Evolutionary conservation across 2,797 vertebrate genomes (phyloP).

Genomic region (Borostomias antarcticus): DNA sequence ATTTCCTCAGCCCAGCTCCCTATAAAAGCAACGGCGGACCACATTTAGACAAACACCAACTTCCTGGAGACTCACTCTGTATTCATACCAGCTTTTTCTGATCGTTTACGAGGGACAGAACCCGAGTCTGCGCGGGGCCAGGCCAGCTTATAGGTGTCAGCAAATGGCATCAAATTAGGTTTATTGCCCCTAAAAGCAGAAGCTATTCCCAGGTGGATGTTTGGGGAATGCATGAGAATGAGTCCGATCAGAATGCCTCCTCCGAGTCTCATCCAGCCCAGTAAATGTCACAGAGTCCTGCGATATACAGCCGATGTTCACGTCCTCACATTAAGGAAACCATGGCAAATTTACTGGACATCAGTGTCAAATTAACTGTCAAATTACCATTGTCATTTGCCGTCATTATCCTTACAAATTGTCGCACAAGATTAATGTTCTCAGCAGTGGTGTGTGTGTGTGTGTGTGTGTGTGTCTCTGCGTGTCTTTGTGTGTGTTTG

Average conservation of each 20-base stretch:
- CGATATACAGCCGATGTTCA: slow-evolving; percentile 68
- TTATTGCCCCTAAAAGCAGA: slow-evolving; percentile 75
- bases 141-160: slow-evolving; percentile 59
- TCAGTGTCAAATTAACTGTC: slow-evolving; percentile 69
- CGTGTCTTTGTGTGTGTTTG: neutral
- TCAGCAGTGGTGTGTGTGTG: too few relatives aligned
- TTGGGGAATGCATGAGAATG: slow-evolving; percentile 70
- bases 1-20: slow-evolving; percentile 8
- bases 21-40: too few relatives aligned
- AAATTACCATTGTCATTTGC: slow-evolving; percentile 75
- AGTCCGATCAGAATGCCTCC: slow-evolving; percentile 76
- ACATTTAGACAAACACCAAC: slow-evolving; percentile 51
- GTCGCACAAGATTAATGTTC: slow-evolving; percentile 61
- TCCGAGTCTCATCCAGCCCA: slow-evolving; percentile 74
- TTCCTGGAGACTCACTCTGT: slow-evolving; percentile 44
- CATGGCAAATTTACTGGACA: slow-evolving; percentile 72
- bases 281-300: slow-evolving; percentile 76
- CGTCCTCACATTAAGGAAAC: slow-evolving; percentile 68
- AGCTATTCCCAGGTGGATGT: slow-evolving; percentile 71
- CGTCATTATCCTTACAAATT: slow-evolving; percentile 64
- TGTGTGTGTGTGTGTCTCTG: slow-evolving; percentile 11
- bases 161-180: slow-evolving; percentile 65
- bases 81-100: slow-evolving; percentile 45
- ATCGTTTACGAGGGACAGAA: slow-evolving; percentile 45
- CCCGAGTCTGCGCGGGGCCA: slow-evolving; percentile 43